Conservation (phyloP, 2,113 vertebrate genomes). For the Phylloscopus trochiloides region DNA sequence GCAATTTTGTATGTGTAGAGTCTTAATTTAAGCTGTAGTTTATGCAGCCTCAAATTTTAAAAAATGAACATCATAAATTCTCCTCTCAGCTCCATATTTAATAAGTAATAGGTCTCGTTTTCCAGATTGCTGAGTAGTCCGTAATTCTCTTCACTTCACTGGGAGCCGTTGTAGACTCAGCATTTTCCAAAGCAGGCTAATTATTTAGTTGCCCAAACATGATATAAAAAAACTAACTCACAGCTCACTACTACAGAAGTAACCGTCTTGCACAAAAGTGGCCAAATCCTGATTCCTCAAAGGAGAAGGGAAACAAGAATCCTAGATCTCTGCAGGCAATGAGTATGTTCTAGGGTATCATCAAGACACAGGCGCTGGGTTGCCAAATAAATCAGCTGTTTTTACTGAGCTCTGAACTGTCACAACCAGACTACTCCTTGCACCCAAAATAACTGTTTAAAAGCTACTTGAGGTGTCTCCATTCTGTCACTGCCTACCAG, state of each 20-base stretch:
- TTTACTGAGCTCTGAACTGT: not conserved
- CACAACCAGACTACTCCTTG: not conserved
- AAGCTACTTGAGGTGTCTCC: not conserved
- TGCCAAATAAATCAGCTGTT: not conserved
- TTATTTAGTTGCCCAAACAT: conserved; percentile 60
- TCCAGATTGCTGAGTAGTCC: conserved; percentile 45
- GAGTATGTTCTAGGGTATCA: not conserved
- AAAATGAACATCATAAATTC: conserved; percentile 11
- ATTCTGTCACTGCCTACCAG: not conserved
- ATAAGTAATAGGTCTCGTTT: conserved; percentile 24
- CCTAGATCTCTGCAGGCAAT: rapidly evolving
- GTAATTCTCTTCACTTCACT: conserved; percentile 52
- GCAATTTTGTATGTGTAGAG: not conserved
- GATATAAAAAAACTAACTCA: conserved; percentile 11
- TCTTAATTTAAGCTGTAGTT: not conserved
- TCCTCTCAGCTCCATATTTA: conserved; percentile 27
- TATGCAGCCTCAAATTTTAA: conserved; percentile 1
- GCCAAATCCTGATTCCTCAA: not conserved
- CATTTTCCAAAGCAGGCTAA: conserved; percentile 38
- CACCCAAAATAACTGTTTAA: not conserved
- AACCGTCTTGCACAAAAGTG: not conserved
- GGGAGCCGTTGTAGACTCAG: conserved; percentile 20
- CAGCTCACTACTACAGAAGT: conserved; percentile 1
- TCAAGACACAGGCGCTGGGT: not conserved
- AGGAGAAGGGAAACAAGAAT: not conserved